Percentiles rank a stretch among this genome's conserved stretches.
Evolutionary conservation across 2,797 vertebrate genomes (phyloP).

Genomic region (Avahi laniger): DNA sequence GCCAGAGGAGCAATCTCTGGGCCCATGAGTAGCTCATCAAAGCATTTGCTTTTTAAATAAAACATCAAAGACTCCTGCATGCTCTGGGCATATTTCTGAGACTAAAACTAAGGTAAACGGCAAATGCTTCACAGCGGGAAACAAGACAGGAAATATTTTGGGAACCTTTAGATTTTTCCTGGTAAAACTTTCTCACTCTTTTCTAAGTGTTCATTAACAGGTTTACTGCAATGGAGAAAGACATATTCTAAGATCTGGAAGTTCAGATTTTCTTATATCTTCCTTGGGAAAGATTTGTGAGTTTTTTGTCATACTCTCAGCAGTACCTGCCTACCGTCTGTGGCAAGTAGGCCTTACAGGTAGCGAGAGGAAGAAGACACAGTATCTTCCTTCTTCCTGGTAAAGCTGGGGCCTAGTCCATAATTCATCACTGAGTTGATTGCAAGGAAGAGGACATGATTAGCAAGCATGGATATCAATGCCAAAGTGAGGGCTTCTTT

Average conservation of each 20-base stretch:
- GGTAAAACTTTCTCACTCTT: not conserved
- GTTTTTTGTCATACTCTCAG: not conserved
- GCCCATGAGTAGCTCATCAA: conserved; percentile 9
- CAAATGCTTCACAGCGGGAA: not conserved
- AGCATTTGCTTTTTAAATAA: conserved; percentile 13
- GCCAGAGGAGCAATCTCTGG: not conserved
- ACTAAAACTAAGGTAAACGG: conserved; percentile 31
- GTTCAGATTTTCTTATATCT: not conserved
- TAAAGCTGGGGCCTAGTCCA: not conserved
- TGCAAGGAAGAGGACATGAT: not conserved
- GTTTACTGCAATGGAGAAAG: not conserved
- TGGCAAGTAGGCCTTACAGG: not conserved
- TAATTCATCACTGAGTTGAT: not conserved
- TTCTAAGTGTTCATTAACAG: not conserved
- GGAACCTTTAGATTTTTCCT: conserved; percentile 9
- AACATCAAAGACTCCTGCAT: conserved; percentile 11
- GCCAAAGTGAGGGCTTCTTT: not conserved
- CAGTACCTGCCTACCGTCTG: accelerated
- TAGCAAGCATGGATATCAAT: not conserved
- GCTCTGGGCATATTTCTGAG: not conserved
- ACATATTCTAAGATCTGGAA: not conserved
- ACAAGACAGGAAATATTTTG: not conserved
- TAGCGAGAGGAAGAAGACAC: not conserved
- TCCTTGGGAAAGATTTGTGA: not conserved
- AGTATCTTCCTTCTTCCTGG: not conserved